phyloP scores from a whole-genome alignment of 1,140 invertebrate genomes.

The Lepidurus couesii region DNA sequence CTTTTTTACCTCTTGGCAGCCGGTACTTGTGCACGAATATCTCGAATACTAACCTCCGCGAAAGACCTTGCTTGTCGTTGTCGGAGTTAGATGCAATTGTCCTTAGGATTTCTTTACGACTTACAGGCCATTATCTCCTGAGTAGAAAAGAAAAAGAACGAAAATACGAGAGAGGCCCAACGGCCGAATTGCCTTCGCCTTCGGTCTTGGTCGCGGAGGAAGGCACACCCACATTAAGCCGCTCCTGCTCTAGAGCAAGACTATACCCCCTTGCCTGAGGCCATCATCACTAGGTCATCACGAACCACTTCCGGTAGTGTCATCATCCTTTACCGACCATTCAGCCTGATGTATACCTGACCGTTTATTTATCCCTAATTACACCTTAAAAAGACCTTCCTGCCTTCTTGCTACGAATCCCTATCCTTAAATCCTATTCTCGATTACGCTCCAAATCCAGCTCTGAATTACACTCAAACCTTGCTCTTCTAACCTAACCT shows the following conservation, averaged over 20 bases:
- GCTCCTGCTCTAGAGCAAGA: background rate
- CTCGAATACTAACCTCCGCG: background rate
- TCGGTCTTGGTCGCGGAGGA: background rate
- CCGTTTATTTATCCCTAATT: conserved; percentile 1
- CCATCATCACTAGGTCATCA: conserved; percentile 18
- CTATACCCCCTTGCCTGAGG: background rate
- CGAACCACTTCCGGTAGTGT: background rate
- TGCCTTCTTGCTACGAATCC: background rate
- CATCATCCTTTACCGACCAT: conserved; percentile 22
- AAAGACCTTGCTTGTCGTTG: background rate
- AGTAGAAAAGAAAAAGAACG: background rate
- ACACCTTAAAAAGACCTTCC: background rate
- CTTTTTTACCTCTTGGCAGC: background rate
- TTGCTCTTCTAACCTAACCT: no score
- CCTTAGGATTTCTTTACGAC: conserved; percentile 22
- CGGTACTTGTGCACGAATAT: background rate
- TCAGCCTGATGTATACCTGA: conserved; percentile 3
- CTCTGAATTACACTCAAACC: no score
- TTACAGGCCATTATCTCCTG: conserved; percentile 6
- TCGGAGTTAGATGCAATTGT: conserved; percentile 18
- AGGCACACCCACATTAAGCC: background rate
- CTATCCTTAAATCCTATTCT: background rate
- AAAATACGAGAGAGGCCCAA: background rate
- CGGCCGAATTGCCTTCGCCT: background rate
- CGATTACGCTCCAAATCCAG: background rate